Evolutionary conservation across 2,113 vertebrate species (phyloP).

Genomic region (Sclerurus mexicanus): DNA sequence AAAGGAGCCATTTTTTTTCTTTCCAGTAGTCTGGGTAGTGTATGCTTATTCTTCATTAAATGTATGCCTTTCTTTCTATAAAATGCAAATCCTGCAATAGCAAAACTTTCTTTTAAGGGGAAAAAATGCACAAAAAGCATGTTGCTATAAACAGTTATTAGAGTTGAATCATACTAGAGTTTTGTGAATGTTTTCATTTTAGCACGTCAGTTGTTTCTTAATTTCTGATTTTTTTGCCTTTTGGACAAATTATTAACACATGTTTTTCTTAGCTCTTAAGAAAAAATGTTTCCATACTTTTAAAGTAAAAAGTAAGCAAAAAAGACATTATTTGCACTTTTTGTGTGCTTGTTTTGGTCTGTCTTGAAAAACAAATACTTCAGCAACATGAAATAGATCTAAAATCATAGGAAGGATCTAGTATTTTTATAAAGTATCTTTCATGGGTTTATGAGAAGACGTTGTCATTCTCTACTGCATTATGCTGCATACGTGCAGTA

Average conservation of each 20-base stretch:
- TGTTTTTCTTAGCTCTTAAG: background rate
- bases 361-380: background rate
- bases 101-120: background rate
- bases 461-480: background rate
- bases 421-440: background rate
- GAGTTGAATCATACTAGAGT: background rate
- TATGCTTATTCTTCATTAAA: background rate
- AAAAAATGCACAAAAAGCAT: background rate
- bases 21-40: background rate
- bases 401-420: background rate
- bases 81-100: background rate
- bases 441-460: background rate
- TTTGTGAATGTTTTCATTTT: slow-evolving; percentile 13
- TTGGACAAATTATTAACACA: background rate
- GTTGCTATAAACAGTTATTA: background rate
- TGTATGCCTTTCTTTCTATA: background rate
- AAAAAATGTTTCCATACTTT: background rate
- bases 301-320: background rate
- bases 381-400: background rate
- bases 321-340: background rate
- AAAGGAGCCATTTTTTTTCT: background rate
- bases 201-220: background rate
- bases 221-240: background rate
- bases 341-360: background rate
- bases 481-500: background rate